Evolutionary conservation across 2,797 vertebrate species (phyloP), one percentile per base, ranked within the genome.

Genomic region (Onychomys leucogaster): DNA sequence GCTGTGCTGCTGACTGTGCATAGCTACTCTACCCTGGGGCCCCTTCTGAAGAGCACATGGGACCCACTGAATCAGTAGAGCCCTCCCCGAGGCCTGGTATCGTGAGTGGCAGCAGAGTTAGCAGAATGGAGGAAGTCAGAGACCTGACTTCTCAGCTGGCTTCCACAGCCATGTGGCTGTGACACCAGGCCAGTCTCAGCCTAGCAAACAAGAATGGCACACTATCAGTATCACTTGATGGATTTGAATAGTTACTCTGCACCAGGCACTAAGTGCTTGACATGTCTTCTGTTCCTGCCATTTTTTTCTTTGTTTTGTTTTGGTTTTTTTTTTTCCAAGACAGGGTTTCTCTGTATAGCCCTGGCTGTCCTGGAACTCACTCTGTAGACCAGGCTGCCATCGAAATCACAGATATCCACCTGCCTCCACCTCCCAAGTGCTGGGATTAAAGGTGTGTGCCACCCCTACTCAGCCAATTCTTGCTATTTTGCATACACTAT

Each of bases 401-500:
- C 4, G 3, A 78, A 78, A 3, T 49, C 83, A 43, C 14, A 49
- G 61, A 49, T 43, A 23, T 67, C 83, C 13, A 4, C 12, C 29
- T 25, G 61, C 61, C 32, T 34, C 83, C 25, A 43, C 43, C 46
- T 67, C 83, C 83, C 4, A 7, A 85, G 43, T n/a, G 43, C 63
- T 85, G 43, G 29, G 61, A 67, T 65, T 19, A 85, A 67, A 85
- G 82, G 10, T 6, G 3, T n/a, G 19, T 0, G 21, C 61, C 11
- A 65, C 29, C 29, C 46, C 6, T 3, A 10, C 16, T 43, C 82
- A 65, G 82, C 43, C 6, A 85, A 23, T 81, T 77, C 90, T 46
- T 57, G 77, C 75, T 92, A 71, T 75, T 96, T 86, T 94, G 90
- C 49, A 94, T 85, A 59, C 9, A 65, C 82, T 84, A 52, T 67